These are phyloP conservation scores for Candoia aspera DNA, from an alignment of 2,113 vertebrate species.

Conservation along the genomic window DNA sequence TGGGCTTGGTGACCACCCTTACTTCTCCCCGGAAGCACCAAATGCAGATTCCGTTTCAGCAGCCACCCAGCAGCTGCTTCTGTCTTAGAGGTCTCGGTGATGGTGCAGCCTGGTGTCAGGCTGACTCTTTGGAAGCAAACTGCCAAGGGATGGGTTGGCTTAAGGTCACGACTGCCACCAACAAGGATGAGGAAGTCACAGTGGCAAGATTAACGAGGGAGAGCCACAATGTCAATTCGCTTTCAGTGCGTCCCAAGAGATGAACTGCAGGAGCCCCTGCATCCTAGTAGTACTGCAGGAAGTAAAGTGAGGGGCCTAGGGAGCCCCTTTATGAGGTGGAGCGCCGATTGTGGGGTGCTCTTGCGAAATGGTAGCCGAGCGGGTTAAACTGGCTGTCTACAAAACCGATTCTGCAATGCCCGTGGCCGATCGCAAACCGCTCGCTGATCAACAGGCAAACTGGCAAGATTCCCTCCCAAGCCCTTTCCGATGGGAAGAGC, in stretches of 20 bases:
- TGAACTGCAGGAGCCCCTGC: background rate
- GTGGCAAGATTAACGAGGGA: background rate
- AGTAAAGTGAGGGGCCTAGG: background rate
- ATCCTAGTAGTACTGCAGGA: background rate
- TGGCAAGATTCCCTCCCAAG: too few species aligned
- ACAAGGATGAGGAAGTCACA: background rate
- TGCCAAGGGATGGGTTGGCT: background rate
- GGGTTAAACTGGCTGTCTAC: background rate
- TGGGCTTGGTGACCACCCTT: background rate
- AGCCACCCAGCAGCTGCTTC: background rate
- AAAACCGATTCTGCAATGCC: background rate
- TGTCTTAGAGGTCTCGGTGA: background rate
- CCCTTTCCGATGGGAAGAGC: background rate
- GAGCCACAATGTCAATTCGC: background rate
- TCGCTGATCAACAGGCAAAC: background rate
- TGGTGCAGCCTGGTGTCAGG: background rate
- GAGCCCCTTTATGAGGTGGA: background rate
- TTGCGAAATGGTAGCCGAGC: background rate
- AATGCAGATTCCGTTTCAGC: conserved; percentile 14
- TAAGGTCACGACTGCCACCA: background rate
- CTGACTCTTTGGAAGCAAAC: background rate
- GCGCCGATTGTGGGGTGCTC: background rate
- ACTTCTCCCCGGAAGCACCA: conserved; percentile 19
- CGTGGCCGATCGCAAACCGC: background rate
- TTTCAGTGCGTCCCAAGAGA: background rate